These are phyloP conservation scores for Sparidentex hasta DNA, from an alignment of 2,797 vertebrate genomes.

Conservation along the genomic window DNA sequence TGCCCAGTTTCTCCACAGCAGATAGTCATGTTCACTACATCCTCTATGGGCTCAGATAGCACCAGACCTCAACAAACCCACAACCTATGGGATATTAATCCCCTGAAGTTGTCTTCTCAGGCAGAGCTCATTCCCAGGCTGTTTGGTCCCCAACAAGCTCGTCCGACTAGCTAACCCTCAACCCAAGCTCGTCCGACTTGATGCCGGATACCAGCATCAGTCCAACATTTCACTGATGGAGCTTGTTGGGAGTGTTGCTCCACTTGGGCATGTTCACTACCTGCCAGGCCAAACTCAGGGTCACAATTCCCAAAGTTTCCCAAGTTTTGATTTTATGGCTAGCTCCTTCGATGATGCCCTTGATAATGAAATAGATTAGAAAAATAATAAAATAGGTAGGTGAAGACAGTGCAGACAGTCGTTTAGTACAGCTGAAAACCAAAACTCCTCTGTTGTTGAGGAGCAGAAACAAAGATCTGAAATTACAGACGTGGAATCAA, in stretches of 20 bases:
- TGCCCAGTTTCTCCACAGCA: not conserved
- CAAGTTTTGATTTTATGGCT: not conserved
- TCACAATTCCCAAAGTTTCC: rapidly evolving
- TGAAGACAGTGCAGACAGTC: not conserved
- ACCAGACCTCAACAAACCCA: not conserved
- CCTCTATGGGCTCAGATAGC: not conserved
- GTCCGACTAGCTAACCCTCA: not conserved
- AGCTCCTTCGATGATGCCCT: not conserved
- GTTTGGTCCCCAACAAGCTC: constrained; percentile 23
- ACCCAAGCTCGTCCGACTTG: not conserved
- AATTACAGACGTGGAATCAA: not conserved
- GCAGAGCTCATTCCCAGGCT: constrained; percentile 11
- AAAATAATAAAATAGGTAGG: not conserved
- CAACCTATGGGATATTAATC: rapidly evolving
- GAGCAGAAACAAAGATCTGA: no score
- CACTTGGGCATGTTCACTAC: not conserved
- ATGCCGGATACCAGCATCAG: not conserved
- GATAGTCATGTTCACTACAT: not conserved
- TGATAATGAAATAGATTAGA: no score
- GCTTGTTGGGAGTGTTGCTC: constrained; percentile 1
- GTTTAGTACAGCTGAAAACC: no score
- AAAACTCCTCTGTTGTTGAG: no score
- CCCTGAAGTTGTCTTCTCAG: constrained; percentile 14
- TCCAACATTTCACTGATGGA: not conserved
- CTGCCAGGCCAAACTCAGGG: constrained; percentile 19